A percentile compares a stretch with the other conserved stretches of the same genome.
These are phyloP conservation scores for Siniperca undulata DNA, from an alignment of 2,797 vertebrate species.

Conservation along the genomic window DNA sequence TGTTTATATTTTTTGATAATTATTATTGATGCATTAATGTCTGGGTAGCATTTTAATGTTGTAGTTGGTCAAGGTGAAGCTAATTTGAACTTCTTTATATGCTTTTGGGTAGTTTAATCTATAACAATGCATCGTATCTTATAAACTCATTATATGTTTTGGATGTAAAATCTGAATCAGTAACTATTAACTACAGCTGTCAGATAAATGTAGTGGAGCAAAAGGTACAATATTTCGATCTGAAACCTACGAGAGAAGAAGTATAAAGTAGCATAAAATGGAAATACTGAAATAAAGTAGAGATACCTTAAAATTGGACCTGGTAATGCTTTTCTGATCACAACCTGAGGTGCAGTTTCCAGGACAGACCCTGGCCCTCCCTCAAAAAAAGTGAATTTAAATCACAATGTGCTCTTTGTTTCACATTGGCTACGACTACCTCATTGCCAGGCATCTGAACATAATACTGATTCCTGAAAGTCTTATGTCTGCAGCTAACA, in stretches of 20 bases:
- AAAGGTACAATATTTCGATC: too few relatives aligned
- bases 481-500: conserved; percentile 30
- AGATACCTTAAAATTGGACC: too few relatives aligned
- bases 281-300: background rate
- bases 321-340: conserved; percentile 4
- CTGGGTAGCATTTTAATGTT: background rate
- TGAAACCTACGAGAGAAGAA: too few relatives aligned
- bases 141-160: too few relatives aligned
- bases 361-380: conserved; percentile 2
- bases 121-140: too few relatives aligned
- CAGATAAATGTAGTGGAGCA: too few relatives aligned
- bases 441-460: conserved; percentile 35
- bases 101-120: background rate
- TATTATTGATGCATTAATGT: background rate
- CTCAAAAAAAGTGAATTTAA: conserved; percentile 13
- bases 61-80: background rate
- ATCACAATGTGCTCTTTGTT: conserved; percentile 57
- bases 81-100: background rate
- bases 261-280: background rate
- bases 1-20: background rate
- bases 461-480: conserved; percentile 49
- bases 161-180: too few relatives aligned
- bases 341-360: conserved; percentile 16
- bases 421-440: conserved; percentile 9
- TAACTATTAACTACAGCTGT: too few relatives aligned